Percentiles rank a stretch among this genome's conserved stretches.
Evolutionary conservation across 2,113 vertebrate species (phyloP).

Genomic region (Lampris megalopsis): DNA sequence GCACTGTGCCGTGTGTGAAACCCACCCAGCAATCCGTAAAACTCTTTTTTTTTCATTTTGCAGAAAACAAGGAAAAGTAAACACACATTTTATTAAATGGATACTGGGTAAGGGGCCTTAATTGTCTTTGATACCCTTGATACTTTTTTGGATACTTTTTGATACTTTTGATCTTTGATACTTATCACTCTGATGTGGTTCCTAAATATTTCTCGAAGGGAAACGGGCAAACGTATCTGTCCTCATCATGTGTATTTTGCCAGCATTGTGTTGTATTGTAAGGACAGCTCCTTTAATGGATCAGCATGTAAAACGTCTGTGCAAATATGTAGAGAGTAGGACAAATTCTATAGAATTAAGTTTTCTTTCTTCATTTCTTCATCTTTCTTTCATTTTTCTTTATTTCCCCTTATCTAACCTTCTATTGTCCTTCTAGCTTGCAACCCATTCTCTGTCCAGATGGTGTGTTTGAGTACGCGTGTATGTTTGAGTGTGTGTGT

Average conservation of each 20-base stretch:
- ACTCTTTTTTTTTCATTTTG: too few species aligned
- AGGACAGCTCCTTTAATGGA: background rate
- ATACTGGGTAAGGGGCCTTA: too few species aligned
- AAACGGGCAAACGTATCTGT: background rate
- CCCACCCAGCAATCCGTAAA: too few species aligned
- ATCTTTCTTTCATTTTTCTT: background rate
- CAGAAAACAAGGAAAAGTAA: too few species aligned
- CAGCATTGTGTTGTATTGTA: background rate
- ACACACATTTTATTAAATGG: too few species aligned
- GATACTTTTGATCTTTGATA: too few species aligned
- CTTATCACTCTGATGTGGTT: too few species aligned
- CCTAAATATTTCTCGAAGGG: background rate
- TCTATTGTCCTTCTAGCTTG: background rate
- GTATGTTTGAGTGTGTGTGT: slow-evolving; percentile 15
- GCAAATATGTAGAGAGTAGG: too few species aligned
- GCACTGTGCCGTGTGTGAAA: background rate
- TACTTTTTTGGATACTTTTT: too few species aligned
- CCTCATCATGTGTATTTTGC: background rate
- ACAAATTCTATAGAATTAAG: too few species aligned
- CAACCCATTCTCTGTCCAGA: background rate
- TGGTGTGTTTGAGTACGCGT: slow-evolving; percentile 20
- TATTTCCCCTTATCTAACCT: background rate
- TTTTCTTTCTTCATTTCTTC: background rate
- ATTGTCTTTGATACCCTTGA: too few species aligned
- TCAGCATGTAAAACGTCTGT: background rate